phyloP scores from a whole-genome alignment of 2,797 vertebrate genomes.

The Pelobates cultripes region DNA sequence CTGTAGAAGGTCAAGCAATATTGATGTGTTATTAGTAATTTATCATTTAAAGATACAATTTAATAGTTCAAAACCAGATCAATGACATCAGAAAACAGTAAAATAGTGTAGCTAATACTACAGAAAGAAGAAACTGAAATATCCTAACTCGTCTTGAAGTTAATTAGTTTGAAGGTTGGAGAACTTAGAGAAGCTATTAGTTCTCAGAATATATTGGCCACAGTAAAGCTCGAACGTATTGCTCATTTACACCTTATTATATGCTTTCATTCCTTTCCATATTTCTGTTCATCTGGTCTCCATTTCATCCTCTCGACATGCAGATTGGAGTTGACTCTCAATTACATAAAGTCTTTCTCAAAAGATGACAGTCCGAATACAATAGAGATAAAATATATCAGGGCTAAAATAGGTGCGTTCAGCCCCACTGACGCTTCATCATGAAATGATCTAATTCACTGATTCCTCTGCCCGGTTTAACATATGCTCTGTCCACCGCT shows the following conservation, averaged over 20 bases:
- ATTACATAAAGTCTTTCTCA: constrained; percentile 84
- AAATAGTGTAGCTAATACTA: not conserved
- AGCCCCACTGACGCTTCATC: constrained; percentile 84
- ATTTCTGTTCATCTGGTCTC: constrained; percentile 67
- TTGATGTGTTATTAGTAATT: no score
- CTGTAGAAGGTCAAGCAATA: no score
- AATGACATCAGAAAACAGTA: not conserved
- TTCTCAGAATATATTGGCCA: constrained; percentile 60
- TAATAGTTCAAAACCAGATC: not conserved
- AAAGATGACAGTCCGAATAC: constrained; percentile 90
- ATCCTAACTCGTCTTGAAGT: constrained; percentile 55
- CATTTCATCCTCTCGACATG: constrained; percentile 76
- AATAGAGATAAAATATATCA: constrained; percentile 93
- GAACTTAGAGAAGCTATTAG: constrained; percentile 58
- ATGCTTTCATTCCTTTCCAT: constrained; percentile 65
- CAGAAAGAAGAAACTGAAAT: not conserved
- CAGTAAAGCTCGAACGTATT: constrained; percentile 65
- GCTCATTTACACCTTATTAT: constrained; percentile 74
- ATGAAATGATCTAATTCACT: constrained; percentile 84
- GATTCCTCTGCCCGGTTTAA: constrained; percentile 80
- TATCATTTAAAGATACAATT: no score
- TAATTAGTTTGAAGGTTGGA: constrained; percentile 53
- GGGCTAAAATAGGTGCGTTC: constrained; percentile 92
- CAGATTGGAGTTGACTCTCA: constrained; percentile 91
- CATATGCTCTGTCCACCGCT: constrained; percentile 95